Evolutionary conservation across 1,140 invertebrate species (phyloP).

Genomic region (Thaumetopoea pityocampa): DNA sequence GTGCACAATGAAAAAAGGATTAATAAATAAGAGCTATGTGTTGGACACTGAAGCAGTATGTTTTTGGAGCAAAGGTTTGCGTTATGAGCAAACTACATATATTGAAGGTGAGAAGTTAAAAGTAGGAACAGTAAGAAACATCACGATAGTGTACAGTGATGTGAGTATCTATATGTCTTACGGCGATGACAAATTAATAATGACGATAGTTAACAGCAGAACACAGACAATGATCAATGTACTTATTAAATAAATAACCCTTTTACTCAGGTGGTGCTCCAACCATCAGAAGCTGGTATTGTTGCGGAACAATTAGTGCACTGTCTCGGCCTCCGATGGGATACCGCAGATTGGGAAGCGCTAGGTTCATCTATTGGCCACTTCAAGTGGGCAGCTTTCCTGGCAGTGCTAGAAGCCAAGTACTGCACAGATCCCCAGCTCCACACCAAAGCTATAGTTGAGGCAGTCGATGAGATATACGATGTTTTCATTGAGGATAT

Average conservation of each 20-base stretch:
- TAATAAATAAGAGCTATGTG: too few relatives aligned
- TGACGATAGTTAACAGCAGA: too few relatives aligned
- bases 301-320: conserved; percentile 80
- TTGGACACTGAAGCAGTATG: too few relatives aligned
- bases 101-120: too few relatives aligned
- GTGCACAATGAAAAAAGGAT: too few relatives aligned
- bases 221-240: too few relatives aligned
- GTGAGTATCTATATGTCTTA: conserved; percentile 2
- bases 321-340: conserved; percentile 81
- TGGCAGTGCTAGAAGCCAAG: conserved; percentile 84
- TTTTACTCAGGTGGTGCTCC: conserved; percentile 80
- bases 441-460: conserved; percentile 79
- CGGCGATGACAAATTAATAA: too few relatives aligned
- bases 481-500: conserved; percentile 88
- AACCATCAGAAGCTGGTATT: conserved; percentile 80
- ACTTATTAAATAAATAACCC: too few relatives aligned
- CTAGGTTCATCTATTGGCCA: conserved; percentile 79
- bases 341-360: conserved; percentile 80
- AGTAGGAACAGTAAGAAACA: too few relatives aligned
- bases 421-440: conserved; percentile 78
- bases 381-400: conserved; percentile 80
- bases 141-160: too few relatives aligned
- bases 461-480: conserved; percentile 85
- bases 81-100: too few relatives aligned
- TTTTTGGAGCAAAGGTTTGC: too few relatives aligned